phyloP scores from a whole-genome alignment of 2,113 vertebrate genomes.

The Cephalopterus ornatus region DNA sequence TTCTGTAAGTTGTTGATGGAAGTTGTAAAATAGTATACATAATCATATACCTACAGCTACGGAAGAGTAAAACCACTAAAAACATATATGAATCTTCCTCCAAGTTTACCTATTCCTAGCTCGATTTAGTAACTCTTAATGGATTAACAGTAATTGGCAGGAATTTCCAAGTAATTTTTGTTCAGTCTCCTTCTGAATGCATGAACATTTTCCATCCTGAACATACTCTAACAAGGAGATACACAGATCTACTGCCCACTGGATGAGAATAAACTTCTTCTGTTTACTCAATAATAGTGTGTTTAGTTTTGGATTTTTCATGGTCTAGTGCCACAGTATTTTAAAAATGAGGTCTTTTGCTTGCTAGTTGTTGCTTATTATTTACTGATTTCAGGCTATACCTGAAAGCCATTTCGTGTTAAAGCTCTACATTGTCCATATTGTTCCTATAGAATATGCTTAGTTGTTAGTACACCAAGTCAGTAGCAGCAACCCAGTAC shows the following conservation, averaged over 20 bases:
- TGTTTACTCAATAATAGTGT: not conserved
- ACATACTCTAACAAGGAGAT: no score
- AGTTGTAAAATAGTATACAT: not conserved
- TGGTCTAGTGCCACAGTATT: not conserved
- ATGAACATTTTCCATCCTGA: not conserved
- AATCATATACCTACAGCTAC: not conserved
- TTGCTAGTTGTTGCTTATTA: not conserved
- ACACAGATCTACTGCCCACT: accelerated
- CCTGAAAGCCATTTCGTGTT: not conserved
- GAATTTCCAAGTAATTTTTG: not conserved
- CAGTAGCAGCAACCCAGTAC: accelerated
- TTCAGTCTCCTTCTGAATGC: not conserved
- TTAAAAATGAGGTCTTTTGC: not conserved
- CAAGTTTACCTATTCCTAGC: not conserved
- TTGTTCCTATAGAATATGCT: not conserved
- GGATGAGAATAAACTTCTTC: not conserved
- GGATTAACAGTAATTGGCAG: not conserved
- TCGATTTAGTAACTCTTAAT: not conserved
- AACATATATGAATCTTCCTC: accelerated
- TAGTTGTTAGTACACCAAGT: not conserved
- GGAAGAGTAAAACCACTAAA: not conserved
- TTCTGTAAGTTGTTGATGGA: not conserved
- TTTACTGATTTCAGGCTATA: not conserved
- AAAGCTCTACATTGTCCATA: not conserved
- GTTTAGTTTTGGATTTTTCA: not conserved